Evolutionary conservation across 2,888 invertebrate genomes (phyloP).

Genomic region (Ormyrus nitidulus): DNA sequence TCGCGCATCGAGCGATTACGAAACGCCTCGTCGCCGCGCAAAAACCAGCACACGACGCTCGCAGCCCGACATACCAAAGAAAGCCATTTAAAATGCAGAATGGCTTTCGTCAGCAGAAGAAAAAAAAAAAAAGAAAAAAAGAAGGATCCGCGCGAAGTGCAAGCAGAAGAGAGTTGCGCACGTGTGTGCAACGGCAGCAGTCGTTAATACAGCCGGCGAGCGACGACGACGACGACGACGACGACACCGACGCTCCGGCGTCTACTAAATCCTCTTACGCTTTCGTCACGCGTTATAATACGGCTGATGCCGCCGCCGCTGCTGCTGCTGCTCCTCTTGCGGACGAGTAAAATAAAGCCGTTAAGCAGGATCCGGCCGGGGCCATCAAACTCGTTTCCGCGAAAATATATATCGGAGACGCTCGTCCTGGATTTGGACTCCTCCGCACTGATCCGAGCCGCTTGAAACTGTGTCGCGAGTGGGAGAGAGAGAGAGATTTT

Average conservation of each 20-base stretch:
- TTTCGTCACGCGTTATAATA: conserved; percentile 47
- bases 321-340: neutral
- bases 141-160: neutral
- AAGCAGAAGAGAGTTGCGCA: too few relatives aligned
- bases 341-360: neutral
- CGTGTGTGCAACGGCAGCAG: neutral
- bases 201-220: neutral
- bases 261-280: conserved; percentile 35
- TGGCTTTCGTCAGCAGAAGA: neutral
- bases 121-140: neutral
- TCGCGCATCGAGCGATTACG: too few relatives aligned
- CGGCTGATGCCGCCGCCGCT: neutral
- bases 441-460: too few relatives aligned
- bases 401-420: too few relatives aligned
- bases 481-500: neutral
- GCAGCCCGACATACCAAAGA: too few relatives aligned
- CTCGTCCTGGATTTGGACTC: too few relatives aligned
- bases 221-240: too few relatives aligned
- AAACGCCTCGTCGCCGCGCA: too few relatives aligned
- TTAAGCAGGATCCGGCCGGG: conserved; percentile 18
- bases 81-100: too few relatives aligned
- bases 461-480: conserved; percentile 12
- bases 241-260: conserved; percentile 4
- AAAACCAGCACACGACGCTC: too few relatives aligned
- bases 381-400: conserved; percentile 33